Evolutionary conservation across 1,140 invertebrate genomes (phyloP).

Genomic region (Ceratitis capitata): DNA sequence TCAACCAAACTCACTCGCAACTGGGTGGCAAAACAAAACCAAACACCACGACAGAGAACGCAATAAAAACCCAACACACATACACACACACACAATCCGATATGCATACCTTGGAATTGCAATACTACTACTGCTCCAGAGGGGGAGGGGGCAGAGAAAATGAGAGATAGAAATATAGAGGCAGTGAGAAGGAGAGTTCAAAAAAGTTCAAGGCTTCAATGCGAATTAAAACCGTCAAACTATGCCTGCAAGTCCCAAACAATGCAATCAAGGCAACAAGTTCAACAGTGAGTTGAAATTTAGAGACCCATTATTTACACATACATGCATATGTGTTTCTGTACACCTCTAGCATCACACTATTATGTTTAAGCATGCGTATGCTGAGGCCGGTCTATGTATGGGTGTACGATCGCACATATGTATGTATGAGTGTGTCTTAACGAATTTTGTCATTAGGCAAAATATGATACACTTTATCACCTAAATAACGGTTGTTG

Average conservation of each 20-base stretch:
- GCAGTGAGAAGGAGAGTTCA: background rate
- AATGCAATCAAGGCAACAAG: conserved; percentile 28
- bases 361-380: background rate
- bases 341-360: no score
- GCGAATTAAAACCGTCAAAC: conserved; percentile 8
- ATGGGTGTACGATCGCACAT: background rate
- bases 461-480: background rate
- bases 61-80: background rate
- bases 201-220: conserved; percentile 22
- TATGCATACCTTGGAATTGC: background rate
- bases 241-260: conserved; percentile 19
- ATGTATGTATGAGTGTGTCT: background rate
- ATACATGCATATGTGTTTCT: background rate
- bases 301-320: background rate
- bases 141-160: no score
- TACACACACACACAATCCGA: background rate
- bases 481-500: background rate
- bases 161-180: background rate
- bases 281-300: background rate
- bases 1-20: background rate
- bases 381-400: no score
- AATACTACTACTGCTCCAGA: no score
- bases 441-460: conserved; percentile 21
- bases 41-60: background rate
- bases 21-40: no score